phyloP scores from a whole-genome alignment of 2,797 vertebrate genomes.

The Chiroxiphia lanceolata region DNA sequence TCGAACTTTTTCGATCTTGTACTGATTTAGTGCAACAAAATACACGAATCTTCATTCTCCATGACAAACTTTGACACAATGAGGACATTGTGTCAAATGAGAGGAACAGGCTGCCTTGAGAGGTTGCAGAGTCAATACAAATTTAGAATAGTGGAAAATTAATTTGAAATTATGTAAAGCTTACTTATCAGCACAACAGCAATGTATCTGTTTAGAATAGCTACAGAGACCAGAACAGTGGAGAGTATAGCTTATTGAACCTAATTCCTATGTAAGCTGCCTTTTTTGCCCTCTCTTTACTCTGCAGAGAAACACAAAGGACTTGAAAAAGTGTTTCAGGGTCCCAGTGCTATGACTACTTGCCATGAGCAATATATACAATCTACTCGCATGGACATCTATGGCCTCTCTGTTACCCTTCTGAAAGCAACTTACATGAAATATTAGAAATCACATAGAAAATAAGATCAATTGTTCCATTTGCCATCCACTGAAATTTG shows the following conservation, averaged over 20 bases:
- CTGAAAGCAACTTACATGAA: not conserved
- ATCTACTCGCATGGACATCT: fast-evolving
- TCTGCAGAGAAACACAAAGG: not conserved
- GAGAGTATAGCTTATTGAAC: not conserved
- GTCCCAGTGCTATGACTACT: not conserved
- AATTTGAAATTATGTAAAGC: not conserved
- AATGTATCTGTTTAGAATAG: not conserved
- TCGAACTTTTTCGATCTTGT: not conserved
- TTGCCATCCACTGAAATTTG: not conserved
- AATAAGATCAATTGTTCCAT: not conserved
- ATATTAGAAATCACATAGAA: not conserved
- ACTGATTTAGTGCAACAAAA: not conserved
- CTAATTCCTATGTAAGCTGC: not conserved
- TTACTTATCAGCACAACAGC: not conserved
- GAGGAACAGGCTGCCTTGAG: not conserved
- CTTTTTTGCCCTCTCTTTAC: not conserved
- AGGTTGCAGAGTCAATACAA: not conserved
- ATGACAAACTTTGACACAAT: not conserved
- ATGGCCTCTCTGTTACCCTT: not conserved
- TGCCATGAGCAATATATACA: not conserved
- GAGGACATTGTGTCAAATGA: not conserved
- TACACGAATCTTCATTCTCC: not conserved
- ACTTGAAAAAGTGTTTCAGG: not conserved
- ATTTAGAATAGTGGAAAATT: not conserved
- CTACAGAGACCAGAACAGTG: not conserved